These are phyloP conservation scores for Lophotriccus pileatus DNA, from an alignment of 2,797 vertebrate species.

Conservation along the genomic window DNA sequence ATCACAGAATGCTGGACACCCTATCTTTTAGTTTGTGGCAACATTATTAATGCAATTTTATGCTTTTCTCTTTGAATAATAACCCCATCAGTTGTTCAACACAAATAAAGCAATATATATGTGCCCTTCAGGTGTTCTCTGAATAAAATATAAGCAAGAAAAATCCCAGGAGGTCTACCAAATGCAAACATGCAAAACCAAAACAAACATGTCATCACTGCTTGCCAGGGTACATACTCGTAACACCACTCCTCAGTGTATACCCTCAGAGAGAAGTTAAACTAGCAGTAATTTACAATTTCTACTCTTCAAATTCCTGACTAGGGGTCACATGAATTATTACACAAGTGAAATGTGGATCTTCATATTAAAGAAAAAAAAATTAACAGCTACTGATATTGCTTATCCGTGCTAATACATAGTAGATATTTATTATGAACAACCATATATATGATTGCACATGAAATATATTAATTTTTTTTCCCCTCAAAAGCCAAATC, in stretches of 20 bases:
- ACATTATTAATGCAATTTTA: background rate
- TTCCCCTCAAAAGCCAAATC: background rate
- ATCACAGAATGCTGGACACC: background rate
- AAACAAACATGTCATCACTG: background rate
- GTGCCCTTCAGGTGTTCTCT: background rate
- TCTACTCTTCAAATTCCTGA: background rate
- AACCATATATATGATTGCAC: background rate
- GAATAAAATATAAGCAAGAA: background rate
- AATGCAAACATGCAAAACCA: background rate
- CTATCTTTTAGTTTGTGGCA: background rate
- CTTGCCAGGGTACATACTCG: background rate
- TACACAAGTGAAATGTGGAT: background rate
- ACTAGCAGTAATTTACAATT: background rate
- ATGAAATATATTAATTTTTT: background rate
- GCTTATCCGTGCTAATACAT: background rate
- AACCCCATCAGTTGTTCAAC: background rate
- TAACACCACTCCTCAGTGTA: background rate
- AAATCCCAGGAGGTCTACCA: background rate
- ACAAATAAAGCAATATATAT: background rate
- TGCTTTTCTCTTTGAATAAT: background rate
- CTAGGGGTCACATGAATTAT: background rate
- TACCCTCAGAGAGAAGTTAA: background rate
- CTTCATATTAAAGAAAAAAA: background rate
- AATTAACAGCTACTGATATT: background rate
- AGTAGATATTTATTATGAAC: background rate